Percentiles rank a stretch among this genome's conserved stretches.
Conservation (phyloP, 2,888 invertebrate genomes). For the Halocaridina rubra region DNA sequence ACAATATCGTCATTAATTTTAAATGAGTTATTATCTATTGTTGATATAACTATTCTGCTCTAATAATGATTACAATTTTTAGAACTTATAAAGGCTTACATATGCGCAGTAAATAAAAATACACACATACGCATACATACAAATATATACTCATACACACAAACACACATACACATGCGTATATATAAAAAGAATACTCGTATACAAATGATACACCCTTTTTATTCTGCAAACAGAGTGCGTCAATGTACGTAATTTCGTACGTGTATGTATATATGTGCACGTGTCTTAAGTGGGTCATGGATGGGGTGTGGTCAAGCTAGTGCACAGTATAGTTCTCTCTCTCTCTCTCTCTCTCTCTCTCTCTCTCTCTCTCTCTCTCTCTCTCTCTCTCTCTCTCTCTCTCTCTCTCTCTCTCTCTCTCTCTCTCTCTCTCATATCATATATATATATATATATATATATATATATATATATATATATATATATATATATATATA, state of each 20-base stretch:
- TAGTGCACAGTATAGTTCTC: background rate
- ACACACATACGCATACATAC: too few relatives aligned
- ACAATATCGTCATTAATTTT: too few relatives aligned
- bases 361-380: background rate
- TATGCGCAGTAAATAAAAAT: too few relatives aligned
- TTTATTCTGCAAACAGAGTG: too few relatives aligned
- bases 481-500: conserved; percentile 18
- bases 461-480: conserved; percentile 2
- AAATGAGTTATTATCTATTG: too few relatives aligned
- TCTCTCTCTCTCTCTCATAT: background rate
- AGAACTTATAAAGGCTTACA: too few relatives aligned
- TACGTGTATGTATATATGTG: background rate
- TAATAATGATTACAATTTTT: too few relatives aligned
- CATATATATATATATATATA: background rate
- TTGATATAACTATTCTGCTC: too few relatives aligned
- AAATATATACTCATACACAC: too few relatives aligned
- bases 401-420: conserved; percentile 1
- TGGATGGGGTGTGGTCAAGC: background rate
- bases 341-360: background rate
- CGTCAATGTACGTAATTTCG: background rate
- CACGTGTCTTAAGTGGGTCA: background rate
- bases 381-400: background rate
- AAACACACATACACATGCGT: too few relatives aligned
- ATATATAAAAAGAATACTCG: too few relatives aligned
- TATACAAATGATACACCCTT: too few relatives aligned